Conservation (phyloP, 2,113 vertebrate species). For the Pachypanchax playfairii region DNA sequence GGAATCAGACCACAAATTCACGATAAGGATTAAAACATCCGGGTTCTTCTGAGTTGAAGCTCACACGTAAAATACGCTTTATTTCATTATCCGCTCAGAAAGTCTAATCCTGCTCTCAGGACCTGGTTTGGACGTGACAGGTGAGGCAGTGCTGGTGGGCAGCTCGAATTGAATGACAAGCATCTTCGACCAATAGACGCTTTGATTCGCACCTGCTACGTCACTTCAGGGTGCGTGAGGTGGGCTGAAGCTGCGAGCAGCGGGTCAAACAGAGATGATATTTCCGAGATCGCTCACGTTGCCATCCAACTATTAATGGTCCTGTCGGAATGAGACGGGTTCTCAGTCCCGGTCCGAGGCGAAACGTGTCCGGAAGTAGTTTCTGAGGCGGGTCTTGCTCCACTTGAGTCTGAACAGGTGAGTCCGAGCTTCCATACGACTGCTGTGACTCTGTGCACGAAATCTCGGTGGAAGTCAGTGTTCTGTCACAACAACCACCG, state of each 20-base stretch:
- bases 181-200: conserved; percentile 6
- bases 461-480: too few species aligned
- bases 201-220: not conserved
- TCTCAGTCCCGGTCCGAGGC: not conserved
- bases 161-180: conserved; percentile 14
- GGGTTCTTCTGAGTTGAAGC: too few species aligned
- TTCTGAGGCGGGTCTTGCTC: not conserved
- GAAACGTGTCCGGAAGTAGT: too few species aligned
- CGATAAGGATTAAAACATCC: too few species aligned
- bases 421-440: not conserved
- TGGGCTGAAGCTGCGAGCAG: not conserved
- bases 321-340: not conserved
- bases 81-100: too few species aligned
- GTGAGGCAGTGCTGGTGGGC: not conserved
- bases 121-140: too few species aligned
- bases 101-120: too few species aligned
- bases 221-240: not conserved
- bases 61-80: too few species aligned
- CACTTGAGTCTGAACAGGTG: not conserved
- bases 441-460: not conserved
- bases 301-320: not conserved
- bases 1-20: too few species aligned
- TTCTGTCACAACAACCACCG: too few species aligned
- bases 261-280: not conserved
- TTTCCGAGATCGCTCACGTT: not conserved